Percentiles rank a stretch among this genome's conserved stretches.
phyloP scores from a whole-genome alignment of 2,888 invertebrate genomes.

The Phaedon cochleariae region DNA sequence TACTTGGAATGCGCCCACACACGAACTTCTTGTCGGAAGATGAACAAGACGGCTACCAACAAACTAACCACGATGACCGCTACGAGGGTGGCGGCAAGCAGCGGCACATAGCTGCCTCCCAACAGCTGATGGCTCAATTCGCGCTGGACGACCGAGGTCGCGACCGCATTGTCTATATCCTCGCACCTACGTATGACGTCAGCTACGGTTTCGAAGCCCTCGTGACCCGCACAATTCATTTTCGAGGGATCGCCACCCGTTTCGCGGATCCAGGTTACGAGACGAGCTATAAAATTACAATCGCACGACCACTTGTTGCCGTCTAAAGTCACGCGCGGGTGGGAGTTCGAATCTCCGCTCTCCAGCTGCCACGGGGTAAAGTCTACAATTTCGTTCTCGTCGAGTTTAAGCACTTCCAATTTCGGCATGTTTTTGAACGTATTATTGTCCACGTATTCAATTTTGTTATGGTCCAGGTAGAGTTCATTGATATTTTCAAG shows the following conservation, averaged over 20 bases:
- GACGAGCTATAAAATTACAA: constrained; percentile 74
- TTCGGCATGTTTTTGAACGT: constrained; percentile 79
- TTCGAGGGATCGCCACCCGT: constrained; percentile 74
- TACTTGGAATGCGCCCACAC: constrained; percentile 83
- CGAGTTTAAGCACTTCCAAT: constrained; percentile 76
- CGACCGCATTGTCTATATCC: constrained; percentile 74
- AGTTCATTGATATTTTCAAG: constrained; percentile 77
- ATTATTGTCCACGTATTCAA: constrained; percentile 76
- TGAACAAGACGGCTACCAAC: constrained; percentile 74
- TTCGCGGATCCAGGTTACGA: constrained; percentile 76
- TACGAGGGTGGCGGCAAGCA: constrained; percentile 76
- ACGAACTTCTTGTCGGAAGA: constrained; percentile 79
- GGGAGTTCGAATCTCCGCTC: constrained; percentile 64
- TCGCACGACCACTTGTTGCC: constrained; percentile 88
- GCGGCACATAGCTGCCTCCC: constrained; percentile 77
- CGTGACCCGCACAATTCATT: constrained; percentile 72
- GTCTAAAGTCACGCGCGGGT: constrained; percentile 75
- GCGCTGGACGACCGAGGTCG: constrained; percentile 65
- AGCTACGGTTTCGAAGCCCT: constrained; percentile 61
- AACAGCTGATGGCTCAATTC: constrained; percentile 69
- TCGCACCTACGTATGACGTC: constrained; percentile 69
- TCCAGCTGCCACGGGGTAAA: constrained; percentile 75
- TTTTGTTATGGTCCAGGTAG: constrained; percentile 79
- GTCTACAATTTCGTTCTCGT: constrained; percentile 80
- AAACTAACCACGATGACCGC: constrained; percentile 75